These are phyloP conservation scores for Corythoichthys haematopterus DNA, from an alignment of 2,113 vertebrate genomes.

Conservation along the genomic window DNA sequence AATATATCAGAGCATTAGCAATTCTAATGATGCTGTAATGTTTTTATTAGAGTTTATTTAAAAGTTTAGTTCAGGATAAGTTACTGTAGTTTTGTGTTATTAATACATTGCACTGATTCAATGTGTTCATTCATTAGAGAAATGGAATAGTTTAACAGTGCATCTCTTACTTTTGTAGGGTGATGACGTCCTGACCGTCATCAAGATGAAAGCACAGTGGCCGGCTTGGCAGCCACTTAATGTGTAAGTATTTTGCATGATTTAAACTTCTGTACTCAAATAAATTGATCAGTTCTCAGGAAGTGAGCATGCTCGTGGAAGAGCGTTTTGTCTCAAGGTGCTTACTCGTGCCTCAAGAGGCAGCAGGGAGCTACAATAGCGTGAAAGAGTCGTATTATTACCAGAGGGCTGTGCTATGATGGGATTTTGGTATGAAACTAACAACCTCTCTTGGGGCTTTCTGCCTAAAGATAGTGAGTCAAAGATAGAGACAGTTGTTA, in stretches of 20 bases:
- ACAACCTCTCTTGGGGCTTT: conserved; percentile 8
- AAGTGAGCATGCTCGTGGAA: not conserved
- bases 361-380: not conserved
- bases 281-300: not conserved
- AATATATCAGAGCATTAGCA: conserved; percentile 13
- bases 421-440: not conserved
- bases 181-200: conserved; percentile 94
- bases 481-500: too few relatives aligned
- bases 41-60: not conserved
- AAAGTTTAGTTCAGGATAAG: not conserved
- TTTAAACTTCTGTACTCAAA: not conserved
- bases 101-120: not conserved
- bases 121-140: not conserved
- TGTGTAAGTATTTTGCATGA: conserved; percentile 81
- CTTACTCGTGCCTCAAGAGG: not conserved
- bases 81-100: not conserved
- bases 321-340: not conserved
- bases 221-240: conserved; percentile 97
- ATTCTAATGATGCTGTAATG: not conserved
- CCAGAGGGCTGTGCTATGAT: conserved; percentile 6
- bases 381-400: not conserved
- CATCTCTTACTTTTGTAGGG: conserved; percentile 73
- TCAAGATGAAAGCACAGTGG: conserved; percentile 99
- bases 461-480: conserved; percentile 2
- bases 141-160: not conserved